Percentiles rank a stretch among this genome's conserved stretches.
These are phyloP conservation scores for Polydrusus tereticollis DNA, from an alignment of 2,888 invertebrate genomes.

Conservation along the genomic window DNA sequence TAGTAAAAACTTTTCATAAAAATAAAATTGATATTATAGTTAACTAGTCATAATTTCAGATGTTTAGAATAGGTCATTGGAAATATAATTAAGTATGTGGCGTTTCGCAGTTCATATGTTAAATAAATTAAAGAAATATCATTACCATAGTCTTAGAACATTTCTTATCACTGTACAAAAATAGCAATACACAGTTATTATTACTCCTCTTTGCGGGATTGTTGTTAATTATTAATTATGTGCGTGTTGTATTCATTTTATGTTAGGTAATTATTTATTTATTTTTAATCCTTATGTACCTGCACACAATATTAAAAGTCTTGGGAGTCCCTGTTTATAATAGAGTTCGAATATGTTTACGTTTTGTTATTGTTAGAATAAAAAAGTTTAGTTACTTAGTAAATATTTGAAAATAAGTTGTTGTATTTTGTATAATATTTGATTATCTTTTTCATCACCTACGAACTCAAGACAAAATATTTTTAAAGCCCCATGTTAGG, in stretches of 20 bases:
- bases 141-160: conserved; percentile 29
- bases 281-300: too few relatives aligned
- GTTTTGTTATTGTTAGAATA: too few relatives aligned
- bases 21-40: conserved; percentile 39
- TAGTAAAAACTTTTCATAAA: conserved; percentile 64
- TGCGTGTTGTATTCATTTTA: background rate
- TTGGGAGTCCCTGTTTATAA: too few relatives aligned
- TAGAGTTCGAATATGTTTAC: too few relatives aligned
- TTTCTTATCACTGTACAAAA: conserved; percentile 46
- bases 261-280: background rate
- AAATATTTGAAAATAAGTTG: too few relatives aligned
- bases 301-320: too few relatives aligned
- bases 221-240: conserved; percentile 11
- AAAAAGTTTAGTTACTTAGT: too few relatives aligned
- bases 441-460: too few relatives aligned
- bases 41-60: conserved; percentile 40
- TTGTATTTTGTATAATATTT: too few relatives aligned
- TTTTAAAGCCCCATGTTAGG: too few relatives aligned
- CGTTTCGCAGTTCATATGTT: conserved; percentile 50
- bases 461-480: too few relatives aligned
- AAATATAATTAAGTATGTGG: conserved; percentile 55
- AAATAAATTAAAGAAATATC: conserved; percentile 36
- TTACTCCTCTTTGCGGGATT: conserved; percentile 11
- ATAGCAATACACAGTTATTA: conserved; percentile 41
- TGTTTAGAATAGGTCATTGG: conserved; percentile 58